Conservation (phyloP, 2,113 vertebrate genomes). For the Arothron firmamentum region DNA sequence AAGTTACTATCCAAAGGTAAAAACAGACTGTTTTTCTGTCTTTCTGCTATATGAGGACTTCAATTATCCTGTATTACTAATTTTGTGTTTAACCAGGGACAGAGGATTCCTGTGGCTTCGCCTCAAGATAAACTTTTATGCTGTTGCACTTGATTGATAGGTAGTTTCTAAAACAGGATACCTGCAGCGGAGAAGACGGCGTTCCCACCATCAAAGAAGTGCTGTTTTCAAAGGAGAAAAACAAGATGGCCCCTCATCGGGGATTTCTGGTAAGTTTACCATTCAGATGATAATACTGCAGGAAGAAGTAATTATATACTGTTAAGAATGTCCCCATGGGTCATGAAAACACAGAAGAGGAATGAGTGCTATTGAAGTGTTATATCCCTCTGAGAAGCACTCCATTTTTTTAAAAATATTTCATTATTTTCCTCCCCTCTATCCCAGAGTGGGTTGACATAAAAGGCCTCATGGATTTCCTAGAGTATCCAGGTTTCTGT, state of each 20-base stretch:
- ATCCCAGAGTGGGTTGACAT: slow-evolving; percentile 57
- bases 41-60: slow-evolving; percentile 5
- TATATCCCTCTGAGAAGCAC: slow-evolving; percentile 59
- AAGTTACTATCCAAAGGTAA: too few relatives aligned
- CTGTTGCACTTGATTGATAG: slow-evolving; percentile 40
- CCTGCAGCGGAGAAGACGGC: slow-evolving; percentile 48
- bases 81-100: slow-evolving; percentile 36
- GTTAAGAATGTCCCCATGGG: slow-evolving; percentile 49
- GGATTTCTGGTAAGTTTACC: slow-evolving; percentile 52
- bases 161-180: slow-evolving; percentile 51
- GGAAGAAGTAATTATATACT: slow-evolving; percentile 64
- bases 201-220: slow-evolving; percentile 58
- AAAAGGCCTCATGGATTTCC: slow-evolving; percentile 61
- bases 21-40: neutral
- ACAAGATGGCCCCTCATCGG: slow-evolving; percentile 50
- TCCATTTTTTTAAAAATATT: slow-evolving; percentile 36
- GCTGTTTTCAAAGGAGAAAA: slow-evolving; percentile 51
- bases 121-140: slow-evolving; percentile 56
- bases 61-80: slow-evolving; percentile 45
- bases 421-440: slow-evolving; percentile 39
- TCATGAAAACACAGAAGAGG: slow-evolving; percentile 39
- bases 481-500: slow-evolving; percentile 65
- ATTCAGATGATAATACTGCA: slow-evolving; percentile 49
- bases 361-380: slow-evolving; percentile 60
- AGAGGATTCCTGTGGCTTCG: slow-evolving; percentile 47